Evolutionary conservation across 2,113 vertebrate species (phyloP), one percentile per base, ranked within the genome.

Genomic region (Brachypodius melanocephalos): DNA sequence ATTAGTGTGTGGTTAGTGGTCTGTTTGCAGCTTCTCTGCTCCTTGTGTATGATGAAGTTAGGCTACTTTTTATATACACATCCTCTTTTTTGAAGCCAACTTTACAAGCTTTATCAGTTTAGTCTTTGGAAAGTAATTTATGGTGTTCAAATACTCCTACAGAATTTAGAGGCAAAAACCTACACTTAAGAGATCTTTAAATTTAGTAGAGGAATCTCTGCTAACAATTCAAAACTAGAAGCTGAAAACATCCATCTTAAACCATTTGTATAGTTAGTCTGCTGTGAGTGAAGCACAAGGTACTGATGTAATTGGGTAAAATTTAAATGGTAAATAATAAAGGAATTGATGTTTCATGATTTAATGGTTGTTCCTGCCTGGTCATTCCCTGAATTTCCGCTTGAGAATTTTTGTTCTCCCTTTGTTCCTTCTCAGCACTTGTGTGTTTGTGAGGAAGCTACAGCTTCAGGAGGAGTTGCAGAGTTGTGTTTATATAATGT

Each of bases 331-430:
- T 76, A 54, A 76, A 26, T 84, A 57, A 54, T 28, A 34, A 69
- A 48, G 8, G 25, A 73, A 17, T 38, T 76, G n/a, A 57, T 17
- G 32, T 34, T 86, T 0, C 0, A 14, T 10, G 6, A 16, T 66
- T 20, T 75, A 48, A 10, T 59, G 32, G 14, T 55, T 68, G 10
- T 66, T 90, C 26, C 36, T 91, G 28, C 20, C 20, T 32, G 6
- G 61, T 6, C 0, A 0, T 76, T 91, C 22, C 14, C 17, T 20
- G 28, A 32, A 10, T 19, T 92, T 85, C 20, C 82, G 1, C 10
- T 69, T 91, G 3, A 43, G 45, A 75, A 73, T 34, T 69, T 68
- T 85, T 82, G 5, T 32, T 59, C 17, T 62, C 8, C 17, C 43
- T 85, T 2, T 20, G 14, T 42, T 94, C 13, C 16, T 88, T 73